Base-by-base conservation (phyloP, 2,797 vertebrate species). In the Hipposideros larvatus region DNA sequence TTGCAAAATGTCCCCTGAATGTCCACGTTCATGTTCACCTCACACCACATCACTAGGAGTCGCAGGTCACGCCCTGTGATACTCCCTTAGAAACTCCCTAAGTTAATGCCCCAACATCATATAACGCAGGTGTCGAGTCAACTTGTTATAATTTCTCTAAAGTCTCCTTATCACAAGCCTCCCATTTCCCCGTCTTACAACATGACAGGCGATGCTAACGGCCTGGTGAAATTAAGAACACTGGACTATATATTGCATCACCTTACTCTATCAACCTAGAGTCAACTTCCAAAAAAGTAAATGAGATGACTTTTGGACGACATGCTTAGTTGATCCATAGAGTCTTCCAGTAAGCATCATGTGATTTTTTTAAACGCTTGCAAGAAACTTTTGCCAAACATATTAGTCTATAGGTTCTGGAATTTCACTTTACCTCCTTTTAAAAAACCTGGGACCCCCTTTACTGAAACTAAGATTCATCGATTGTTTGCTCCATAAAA, bases 341-440 rank as follows among this genome's bases (percentile, higher is more conserved):
- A 22, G 28, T 43, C 22, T 78, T 77, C 41, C 41, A 24, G 28
- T 48, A 9, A 53, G 31, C 15, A 55, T 7, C 15, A 61, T 7
- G 31, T 74, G 37, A 71, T 66, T 86, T 78, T 51, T 68, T 15
- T 9, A 77, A 93, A 48, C 5, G 10, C n/a, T 84, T 63, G 19
- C 46, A 53, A 93, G 53, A 46, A 79, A 48, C n/a, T 77, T 86
- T 87, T 82, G 82, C 34, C 57, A 70, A 85, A 78, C 43, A 63
- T 16, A 57, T 57, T 28, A 22, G 14, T 46, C 31, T 75, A 18
- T 16, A 73, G 19, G 15, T 63, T 80, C 59, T 43, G 22, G 19
- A 75, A 77, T 82, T 55, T 65, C 26, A 77, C 10, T 15, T 90
- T 65, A 28, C 22, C 41, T 41, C 14, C 7, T 83, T 79, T 61